These are phyloP conservation scores for Mnemiopsis leidyi DNA, from an alignment of 37 sponge, comb jelly and placozoan genomes.

Conservation along the genomic window DNA sequence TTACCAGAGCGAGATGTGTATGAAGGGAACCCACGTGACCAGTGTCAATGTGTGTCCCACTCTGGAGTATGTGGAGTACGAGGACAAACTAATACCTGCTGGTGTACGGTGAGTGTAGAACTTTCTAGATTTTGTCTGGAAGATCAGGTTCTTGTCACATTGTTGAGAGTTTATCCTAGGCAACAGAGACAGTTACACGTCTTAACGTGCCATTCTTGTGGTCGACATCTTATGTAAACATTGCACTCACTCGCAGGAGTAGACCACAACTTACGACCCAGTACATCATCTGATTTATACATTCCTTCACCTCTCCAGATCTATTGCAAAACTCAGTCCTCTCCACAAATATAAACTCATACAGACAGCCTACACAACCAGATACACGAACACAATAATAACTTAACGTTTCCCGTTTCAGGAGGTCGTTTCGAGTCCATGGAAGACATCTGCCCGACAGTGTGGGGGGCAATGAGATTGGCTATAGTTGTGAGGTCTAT, in stretches of 20 bases:
- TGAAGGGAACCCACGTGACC: slow-evolving; percentile 27
- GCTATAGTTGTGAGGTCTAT: slow-evolving; percentile 12
- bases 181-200: too few relatives aligned
- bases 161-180: too few relatives aligned
- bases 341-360: too few relatives aligned
- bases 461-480: slow-evolving; percentile 5
- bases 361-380: not conserved
- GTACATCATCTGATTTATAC: not conserved
- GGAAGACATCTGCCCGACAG: slow-evolving; percentile 44
- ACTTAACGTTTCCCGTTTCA: not conserved
- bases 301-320: not conserved
- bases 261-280: not conserved
- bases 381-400: too few relatives aligned
- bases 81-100: slow-evolving; percentile 8
- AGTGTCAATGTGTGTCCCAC: slow-evolving; percentile 54
- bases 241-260: not conserved
- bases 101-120: not conserved
- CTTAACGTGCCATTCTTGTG: too few relatives aligned
- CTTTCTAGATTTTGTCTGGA: too few relatives aligned
- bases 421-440: not conserved
- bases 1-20: slow-evolving; percentile 10
- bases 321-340: not conserved
- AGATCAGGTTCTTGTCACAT: too few relatives aligned
- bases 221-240: not conserved
- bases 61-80: slow-evolving; percentile 14